Evolutionary conservation across 2,888 invertebrate genomes (phyloP), one percentile per base, ranked within the genome.

Genomic region (Pogonocherus hispidulus): DNA sequence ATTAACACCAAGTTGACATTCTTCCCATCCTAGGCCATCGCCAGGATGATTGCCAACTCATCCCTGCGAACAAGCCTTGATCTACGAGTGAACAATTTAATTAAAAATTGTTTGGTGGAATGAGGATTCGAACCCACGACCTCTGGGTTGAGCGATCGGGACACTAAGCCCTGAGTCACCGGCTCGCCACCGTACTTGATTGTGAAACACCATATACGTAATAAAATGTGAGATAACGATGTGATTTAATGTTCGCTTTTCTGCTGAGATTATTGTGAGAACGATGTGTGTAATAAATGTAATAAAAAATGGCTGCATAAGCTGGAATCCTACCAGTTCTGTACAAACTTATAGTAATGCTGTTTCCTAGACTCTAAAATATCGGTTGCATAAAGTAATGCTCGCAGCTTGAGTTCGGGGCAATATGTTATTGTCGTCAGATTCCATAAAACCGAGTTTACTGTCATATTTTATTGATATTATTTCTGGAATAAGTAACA

Each of bases 391-490:
- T 41, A 35, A 41, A 41, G 35, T 55, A 20, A 55, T 55, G 19
- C 19, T 11, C 55, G 11, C 37, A 22, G 47, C 23, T 27, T 59
- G 52, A 27, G 57, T 69, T 60, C 63, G 51, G 67, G 65, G 76
- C 78, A 79, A 78, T 79, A 78, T 79, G 79, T 75, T 78, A 77
- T 78, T 72, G 78, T 70, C 76, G 76, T 70, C 72, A 71, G 72
- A 74, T 72, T 76, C 76, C 70, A 80, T 80, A 79, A 80, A 80
- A 75, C 72, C 70, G 66, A 75, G 69, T 80, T 78, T 79, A 78
- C 75, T 78, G 74, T 78, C 75, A 76, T 76, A 77, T 80, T 80
- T 79, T 77, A 78, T 79, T 79, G 80, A 77, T 78, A 80, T 78
- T 75, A 77, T 77, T 76, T 77, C 73, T 75, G 71, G 70, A 79